These are phyloP conservation scores for Oxyruncus cristatus DNA, from an alignment of 2,113 vertebrate genomes.

Conservation along the genomic window DNA sequence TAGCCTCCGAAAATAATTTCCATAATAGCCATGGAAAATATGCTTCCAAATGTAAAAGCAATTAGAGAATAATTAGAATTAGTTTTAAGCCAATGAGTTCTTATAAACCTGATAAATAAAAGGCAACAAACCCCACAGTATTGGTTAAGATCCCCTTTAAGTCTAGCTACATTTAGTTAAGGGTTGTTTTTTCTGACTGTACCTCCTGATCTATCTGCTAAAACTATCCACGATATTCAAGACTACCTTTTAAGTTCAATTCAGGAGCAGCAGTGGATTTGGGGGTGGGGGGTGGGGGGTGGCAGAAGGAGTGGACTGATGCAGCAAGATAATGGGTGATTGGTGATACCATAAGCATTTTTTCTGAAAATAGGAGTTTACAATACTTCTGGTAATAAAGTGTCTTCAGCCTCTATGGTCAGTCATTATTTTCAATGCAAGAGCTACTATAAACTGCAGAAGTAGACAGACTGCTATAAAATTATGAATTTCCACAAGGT, in stretches of 20 bases:
- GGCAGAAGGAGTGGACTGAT: background rate
- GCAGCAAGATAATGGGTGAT: background rate
- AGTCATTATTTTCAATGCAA: conserved; percentile 38
- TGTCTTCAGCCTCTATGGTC: background rate
- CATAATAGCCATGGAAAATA: background rate
- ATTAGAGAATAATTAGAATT: background rate
- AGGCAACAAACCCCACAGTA: background rate
- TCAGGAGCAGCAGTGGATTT: background rate
- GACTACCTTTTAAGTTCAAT: background rate
- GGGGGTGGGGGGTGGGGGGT: background rate
- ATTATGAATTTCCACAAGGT: background rate
- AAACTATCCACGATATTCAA: background rate
- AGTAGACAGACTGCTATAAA: conserved; percentile 9
- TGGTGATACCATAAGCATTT: background rate
- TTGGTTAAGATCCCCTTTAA: background rate
- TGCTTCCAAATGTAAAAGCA: background rate
- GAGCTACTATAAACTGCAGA: background rate
- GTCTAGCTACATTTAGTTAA: background rate
- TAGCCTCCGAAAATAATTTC: background rate
- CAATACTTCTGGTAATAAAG: background rate
- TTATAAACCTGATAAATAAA: background rate
- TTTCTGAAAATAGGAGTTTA: background rate
- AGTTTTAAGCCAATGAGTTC: background rate
- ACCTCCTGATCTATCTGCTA: background rate
- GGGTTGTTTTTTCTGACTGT: background rate